phyloP scores from a whole-genome alignment of 1,140 invertebrate genomes.

The Anastrepha obliqua region DNA sequence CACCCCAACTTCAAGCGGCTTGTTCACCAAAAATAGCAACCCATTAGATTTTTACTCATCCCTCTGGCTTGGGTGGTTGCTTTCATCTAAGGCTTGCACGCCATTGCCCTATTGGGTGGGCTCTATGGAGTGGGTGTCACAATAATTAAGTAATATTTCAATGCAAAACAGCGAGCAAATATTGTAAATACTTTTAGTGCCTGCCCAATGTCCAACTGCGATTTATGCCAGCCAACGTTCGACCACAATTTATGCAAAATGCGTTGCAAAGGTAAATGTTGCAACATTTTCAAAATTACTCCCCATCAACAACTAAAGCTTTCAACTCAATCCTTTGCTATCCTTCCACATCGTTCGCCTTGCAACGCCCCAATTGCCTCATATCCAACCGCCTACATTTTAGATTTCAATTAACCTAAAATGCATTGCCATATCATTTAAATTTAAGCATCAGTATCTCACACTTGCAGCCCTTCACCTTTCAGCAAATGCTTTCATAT shows the following conservation, averaged over 20 bases:
- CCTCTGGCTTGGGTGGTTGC: neutral
- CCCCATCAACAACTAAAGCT: neutral
- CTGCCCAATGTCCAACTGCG: neutral
- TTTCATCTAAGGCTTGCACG: neutral
- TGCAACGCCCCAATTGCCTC: neutral
- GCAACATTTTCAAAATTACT: neutral
- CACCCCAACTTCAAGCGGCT: neutral
- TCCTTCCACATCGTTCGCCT: neutral
- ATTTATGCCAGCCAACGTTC: neutral
- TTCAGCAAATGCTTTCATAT: conserved; percentile 20
- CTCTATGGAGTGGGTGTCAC: neutral
- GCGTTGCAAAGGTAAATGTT: conserved; percentile 26
- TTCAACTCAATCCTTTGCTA: neutral
- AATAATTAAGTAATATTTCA: conserved; percentile 53
- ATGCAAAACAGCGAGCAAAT: conserved; percentile 29
- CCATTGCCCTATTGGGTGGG: neutral
- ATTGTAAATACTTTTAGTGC: conserved; percentile 27
- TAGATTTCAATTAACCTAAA: conserved; percentile 51
- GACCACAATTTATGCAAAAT: conserved; percentile 50
- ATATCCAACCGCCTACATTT: neutral
- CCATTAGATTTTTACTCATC: neutral
- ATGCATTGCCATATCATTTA: conserved; percentile 47
- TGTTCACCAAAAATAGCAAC: neutral
- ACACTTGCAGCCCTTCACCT: neutral
- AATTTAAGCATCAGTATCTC: conserved; percentile 5